Evolutionary conservation across 2,113 vertebrate genomes (phyloP), one percentile per base, ranked within the genome.

Genomic region (Ardeotis arabs): DNA sequence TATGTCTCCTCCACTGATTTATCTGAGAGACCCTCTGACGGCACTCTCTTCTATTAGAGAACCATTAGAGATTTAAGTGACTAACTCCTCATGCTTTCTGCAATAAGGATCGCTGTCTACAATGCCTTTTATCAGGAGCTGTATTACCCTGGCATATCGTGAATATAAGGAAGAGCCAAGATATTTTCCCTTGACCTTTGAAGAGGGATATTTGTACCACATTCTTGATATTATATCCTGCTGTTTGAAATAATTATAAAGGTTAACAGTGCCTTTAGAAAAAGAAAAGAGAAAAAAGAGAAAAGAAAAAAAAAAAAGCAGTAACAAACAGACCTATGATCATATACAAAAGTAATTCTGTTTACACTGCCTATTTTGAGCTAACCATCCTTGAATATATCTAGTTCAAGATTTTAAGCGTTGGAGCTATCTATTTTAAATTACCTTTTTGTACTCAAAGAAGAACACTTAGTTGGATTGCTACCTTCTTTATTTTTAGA

Each of bases 161-260:
- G 49, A 44, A 31, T 63, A 52, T 44, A 70, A 77, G 27, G 16
- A 69, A 50, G 7, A 81, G 19, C 8, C 55, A 81, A 49, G 58
- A 70, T 77, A 58, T 83, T 76, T 95, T 90, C 44, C 22, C 5
- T 69, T 94, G 72, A 88, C 72, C 67, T 96, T 92, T 93, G 47
- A 35, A 85, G 55, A 63, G 2, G 24, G 44, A 29, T 88, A 8
- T 66, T 66, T 87, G 70, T 83, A 47, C 16, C 15, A 47, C 9
- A 70, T 55, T 73, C 59, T 47, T 88, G 67, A 88, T 23, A 6
- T 73, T 93, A 33, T 56, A 74, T 53, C 31, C 39, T 81, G 29
- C 21, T 89, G 7, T 24, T 88, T 92, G 60, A 84, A 81, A 78
- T 35, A 0, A 44, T 74, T 63, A 35, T 37, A 94, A 93, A 92